Base-by-base conservation (phyloP, 2,113 vertebrate species). In the Cheilinus undulatus region DNA sequence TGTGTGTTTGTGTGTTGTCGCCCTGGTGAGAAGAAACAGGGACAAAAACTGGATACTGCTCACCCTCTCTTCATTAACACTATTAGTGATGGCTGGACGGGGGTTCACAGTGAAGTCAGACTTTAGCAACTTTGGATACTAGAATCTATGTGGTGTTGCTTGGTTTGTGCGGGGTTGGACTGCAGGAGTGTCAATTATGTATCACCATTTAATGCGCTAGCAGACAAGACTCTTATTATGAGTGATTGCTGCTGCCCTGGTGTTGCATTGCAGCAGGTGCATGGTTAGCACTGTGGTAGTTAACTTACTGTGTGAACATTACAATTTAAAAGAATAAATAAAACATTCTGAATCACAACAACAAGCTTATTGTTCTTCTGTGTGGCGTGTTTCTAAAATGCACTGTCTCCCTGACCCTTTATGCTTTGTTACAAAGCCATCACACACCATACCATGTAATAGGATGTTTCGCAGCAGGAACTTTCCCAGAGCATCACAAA, bases 1-100 rank as follows among this genome's bases (percentile, higher is more conserved):
- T 23, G 22, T 83, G 58, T 82, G 71, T 77, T n/a, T 48, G 60
- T 56, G 38, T 46, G 46, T 30, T 75, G 17, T 78, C 57, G 67
- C 64, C 70, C 77, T 57, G 40, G 57, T 81, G 74, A 79, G 80
- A 74, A n/a, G 45, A 82, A 71, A 76, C 64, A 68, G 69, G 73
- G 64, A 68, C 40, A 66, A 67, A 80, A 57, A 65, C 71, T 75
- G 30, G 54, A 73, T 83, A 36, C 62, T 69, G 45, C 60, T 69
- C 34, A n/a, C 7, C 45, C 12, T 77, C 48, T 69, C 58, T 79
- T 78, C 61, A 74, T 76, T 65, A 70, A 78, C 69, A 32, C 69
- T 32, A 40, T 63, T 69, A 38, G 38, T 46, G 45, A 72, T 52
- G 64, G 40, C 26, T 69, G 11, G 51, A 57, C 68, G 3, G 11